Evolutionary conservation across 2,888 invertebrate species (phyloP).

Genomic region (Tanytarsus gracilentus): DNA sequence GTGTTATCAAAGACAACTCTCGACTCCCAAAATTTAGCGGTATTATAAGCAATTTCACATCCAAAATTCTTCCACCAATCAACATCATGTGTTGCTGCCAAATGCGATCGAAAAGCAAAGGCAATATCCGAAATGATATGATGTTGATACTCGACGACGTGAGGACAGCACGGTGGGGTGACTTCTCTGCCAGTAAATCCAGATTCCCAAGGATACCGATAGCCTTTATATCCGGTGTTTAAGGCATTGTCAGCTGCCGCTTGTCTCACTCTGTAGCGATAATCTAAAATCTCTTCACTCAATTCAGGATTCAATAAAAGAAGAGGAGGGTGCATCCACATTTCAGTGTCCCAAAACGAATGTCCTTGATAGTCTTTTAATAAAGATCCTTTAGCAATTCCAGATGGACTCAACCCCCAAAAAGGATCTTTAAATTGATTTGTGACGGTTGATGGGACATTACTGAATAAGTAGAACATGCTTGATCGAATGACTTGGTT

Average conservation of each 20-base stretch:
- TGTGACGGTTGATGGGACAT: slow-evolving; percentile 47
- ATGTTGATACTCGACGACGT: slow-evolving; percentile 48
- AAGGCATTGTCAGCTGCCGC: slow-evolving; percentile 47
- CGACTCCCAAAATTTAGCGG: slow-evolving; percentile 52
- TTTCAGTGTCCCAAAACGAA: slow-evolving; percentile 56
- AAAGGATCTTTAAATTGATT: slow-evolving; percentile 44
- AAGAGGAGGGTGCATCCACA: slow-evolving; percentile 53
- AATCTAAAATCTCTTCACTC: slow-evolving; percentile 46
- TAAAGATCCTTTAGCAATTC: slow-evolving; percentile 46
- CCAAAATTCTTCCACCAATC: slow-evolving; percentile 46
- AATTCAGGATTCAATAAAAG: slow-evolving; percentile 47
- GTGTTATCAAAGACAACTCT: slow-evolving; percentile 47
- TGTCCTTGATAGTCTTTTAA: slow-evolving; percentile 47
- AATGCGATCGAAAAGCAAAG: slow-evolving; percentile 43
- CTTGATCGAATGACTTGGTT: slow-evolving; percentile 49
- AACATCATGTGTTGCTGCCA: slow-evolving; percentile 34
- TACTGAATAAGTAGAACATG: slow-evolving; percentile 51
- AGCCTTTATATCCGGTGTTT: slow-evolving; percentile 46
- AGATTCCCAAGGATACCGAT: slow-evolving; percentile 54
- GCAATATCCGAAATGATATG: slow-evolving; percentile 52
- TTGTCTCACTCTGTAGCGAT: slow-evolving; percentile 46
- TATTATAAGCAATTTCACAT: slow-evolving; percentile 49
- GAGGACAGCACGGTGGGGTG: slow-evolving; percentile 49
- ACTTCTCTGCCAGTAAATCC: slow-evolving; percentile 52
- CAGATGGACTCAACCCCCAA: slow-evolving; percentile 51